Evolutionary conservation across 2,888 invertebrate species (phyloP).

Genomic region (Rapana venosa): DNA sequence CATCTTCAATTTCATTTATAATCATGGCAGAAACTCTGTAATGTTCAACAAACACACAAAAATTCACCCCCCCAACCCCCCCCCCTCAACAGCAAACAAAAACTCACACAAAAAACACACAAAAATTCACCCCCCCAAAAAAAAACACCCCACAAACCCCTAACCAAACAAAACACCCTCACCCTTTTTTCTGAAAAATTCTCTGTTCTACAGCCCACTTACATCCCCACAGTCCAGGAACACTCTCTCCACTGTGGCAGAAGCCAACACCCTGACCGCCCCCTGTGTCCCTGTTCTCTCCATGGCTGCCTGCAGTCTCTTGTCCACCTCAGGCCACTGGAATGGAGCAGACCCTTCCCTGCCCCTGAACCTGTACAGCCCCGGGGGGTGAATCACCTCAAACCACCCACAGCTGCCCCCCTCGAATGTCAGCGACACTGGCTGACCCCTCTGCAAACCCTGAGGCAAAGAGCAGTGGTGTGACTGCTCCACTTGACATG

Average conservation of each 20-base stretch:
- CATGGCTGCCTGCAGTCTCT: slow-evolving; percentile 22
- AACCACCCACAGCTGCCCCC: slow-evolving; percentile 21
- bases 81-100: too few species aligned
- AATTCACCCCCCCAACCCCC: too few species aligned
- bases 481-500: not conserved
- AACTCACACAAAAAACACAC: too few species aligned
- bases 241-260: slow-evolving; percentile 3
- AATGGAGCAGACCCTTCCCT: not conserved
- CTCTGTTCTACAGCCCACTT: not conserved
- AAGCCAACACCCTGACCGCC: not conserved
- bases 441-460: not conserved
- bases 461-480: not conserved
- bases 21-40: too few species aligned
- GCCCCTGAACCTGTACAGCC: slow-evolving; percentile 11
- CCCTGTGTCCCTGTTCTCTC: not conserved
- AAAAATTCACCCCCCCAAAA: too few species aligned
- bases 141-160: too few species aligned
- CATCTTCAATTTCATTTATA: too few species aligned
- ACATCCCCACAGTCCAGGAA: not conserved
- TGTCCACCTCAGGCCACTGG: slow-evolving; percentile 5
- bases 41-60: too few species aligned
- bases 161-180: too few species aligned
- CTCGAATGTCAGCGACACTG: not conserved
- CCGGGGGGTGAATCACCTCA: slow-evolving; percentile 34
- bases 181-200: not conserved